Percentiles rank a stretch among this genome's conserved stretches.
Evolutionary conservation across 2,888 invertebrate species (phyloP).

Genomic region (Trachelus tabidus): DNA sequence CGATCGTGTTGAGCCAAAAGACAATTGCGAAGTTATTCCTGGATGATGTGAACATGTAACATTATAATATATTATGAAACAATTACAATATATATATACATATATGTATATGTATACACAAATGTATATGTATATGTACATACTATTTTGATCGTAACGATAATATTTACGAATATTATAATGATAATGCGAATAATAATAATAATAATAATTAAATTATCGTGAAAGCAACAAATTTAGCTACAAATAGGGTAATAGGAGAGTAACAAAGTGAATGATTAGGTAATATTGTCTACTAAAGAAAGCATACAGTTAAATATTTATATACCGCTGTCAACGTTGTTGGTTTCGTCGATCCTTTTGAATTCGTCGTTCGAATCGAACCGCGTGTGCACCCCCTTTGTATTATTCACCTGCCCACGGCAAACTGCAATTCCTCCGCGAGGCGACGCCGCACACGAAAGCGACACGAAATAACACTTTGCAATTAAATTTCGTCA

Average conservation of each 20-base stretch:
- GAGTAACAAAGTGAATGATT: constrained; percentile 63
- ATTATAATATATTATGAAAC: constrained; percentile 49
- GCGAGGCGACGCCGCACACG: too few species aligned
- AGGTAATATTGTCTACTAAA: constrained; percentile 55
- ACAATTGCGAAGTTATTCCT: constrained; percentile 45
- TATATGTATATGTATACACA: constrained; percentile 30
- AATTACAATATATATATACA: constrained; percentile 33
- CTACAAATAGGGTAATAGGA: constrained; percentile 64
- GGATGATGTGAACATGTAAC: constrained; percentile 32
- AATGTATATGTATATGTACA: constrained; percentile 35
- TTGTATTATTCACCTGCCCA: too few species aligned
- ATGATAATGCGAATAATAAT: constrained; percentile 52
- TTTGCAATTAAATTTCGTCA: too few species aligned
- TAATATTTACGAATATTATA: constrained; percentile 35
- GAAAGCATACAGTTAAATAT: constrained; percentile 55
- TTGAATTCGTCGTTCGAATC: too few species aligned
- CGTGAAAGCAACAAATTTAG: constrained; percentile 55
- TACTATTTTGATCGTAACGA: constrained; percentile 54
- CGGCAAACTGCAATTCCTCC: too few species aligned
- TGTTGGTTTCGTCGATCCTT: constrained; percentile 50
- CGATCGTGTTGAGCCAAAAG: constrained; percentile 42
- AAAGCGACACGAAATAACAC: too few species aligned
- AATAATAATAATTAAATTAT: constrained; percentile 58
- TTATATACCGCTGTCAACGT: constrained; percentile 58
- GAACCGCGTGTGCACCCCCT: too few species aligned